Conservation (phyloP, 2,797 vertebrate species). For the Emydoidea blandingii region DNA sequence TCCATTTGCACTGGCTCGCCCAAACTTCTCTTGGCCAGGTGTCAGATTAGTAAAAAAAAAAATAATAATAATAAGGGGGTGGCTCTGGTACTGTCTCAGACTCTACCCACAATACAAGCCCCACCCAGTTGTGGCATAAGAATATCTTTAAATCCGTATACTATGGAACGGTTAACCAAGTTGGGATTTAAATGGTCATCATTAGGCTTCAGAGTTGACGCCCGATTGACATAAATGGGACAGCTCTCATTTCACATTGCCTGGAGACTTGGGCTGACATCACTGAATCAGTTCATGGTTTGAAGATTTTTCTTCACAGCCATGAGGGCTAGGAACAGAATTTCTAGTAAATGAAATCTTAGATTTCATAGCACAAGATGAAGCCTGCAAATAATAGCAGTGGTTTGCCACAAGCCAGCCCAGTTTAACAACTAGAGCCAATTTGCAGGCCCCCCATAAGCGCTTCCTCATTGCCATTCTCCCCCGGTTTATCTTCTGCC, state of each 20-base stretch:
- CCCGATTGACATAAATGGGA: conserved; percentile 27
- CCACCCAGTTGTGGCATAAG: not conserved
- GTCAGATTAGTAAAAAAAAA: not conserved
- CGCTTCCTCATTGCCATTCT: not conserved
- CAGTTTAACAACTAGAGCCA: not conserved
- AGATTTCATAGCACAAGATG: not conserved
- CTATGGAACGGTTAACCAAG: not conserved
- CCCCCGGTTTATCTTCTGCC: conserved; percentile 18
- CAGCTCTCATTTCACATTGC: not conserved
- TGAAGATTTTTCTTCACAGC: conserved; percentile 27
- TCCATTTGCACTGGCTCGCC: not conserved
- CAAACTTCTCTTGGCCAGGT: not conserved
- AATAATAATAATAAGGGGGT: too few relatives aligned
- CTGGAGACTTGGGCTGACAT: not conserved
- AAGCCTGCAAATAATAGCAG: conserved; percentile 1
- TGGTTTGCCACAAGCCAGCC: not conserved
- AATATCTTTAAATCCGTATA: not conserved
- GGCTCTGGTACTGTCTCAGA: not conserved
- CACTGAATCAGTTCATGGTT: conserved; percentile 50
- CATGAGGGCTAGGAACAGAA: not conserved
- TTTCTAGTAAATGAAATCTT: conserved; percentile 42
- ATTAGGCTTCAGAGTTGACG: not conserved
- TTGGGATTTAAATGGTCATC: not conserved
- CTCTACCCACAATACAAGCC: not conserved
- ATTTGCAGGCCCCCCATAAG: not conserved